These are phyloP conservation scores for Pseudomyrmex cubaensis DNA, from an alignment of 1,140 invertebrate species.

Conservation along the genomic window DNA sequence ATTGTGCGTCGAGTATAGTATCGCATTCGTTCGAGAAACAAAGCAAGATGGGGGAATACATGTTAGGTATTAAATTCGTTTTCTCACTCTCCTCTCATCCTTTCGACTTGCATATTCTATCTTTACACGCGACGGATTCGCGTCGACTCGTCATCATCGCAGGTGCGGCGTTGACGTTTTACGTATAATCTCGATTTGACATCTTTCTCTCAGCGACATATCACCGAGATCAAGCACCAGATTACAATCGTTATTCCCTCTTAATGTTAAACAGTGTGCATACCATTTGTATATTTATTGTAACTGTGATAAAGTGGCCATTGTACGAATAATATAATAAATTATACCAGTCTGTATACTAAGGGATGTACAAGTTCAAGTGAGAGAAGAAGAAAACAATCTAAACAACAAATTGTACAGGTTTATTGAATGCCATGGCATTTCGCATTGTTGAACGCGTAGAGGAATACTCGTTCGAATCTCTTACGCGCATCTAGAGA, in stretches of 20 bases:
- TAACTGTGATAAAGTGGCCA: conserved; percentile 81
- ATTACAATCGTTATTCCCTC: conserved; percentile 33
- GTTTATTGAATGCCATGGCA: not conserved
- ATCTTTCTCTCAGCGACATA: conserved; percentile 16
- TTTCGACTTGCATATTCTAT: conserved; percentile 11
- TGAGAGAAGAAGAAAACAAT: conserved; percentile 1
- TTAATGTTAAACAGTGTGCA: conserved; percentile 61
- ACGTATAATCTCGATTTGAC: conserved; percentile 9
- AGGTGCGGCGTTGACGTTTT: conserved; percentile 7
- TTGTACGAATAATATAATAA: conserved; percentile 70
- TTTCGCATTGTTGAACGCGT: conserved; percentile 24
- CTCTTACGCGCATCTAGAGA: conserved; percentile 14
- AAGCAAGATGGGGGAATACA: no score
- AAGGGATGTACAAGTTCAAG: conserved; percentile 20
- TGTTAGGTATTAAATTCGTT: no score
- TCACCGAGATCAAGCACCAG: conserved; percentile 5
- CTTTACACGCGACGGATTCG: not conserved
- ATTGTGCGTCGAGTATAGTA: not conserved
- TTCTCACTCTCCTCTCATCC: not conserved
- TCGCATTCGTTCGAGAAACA: no score
- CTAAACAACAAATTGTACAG: conserved; percentile 44
- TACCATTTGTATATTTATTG: conserved; percentile 75
- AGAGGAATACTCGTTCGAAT: conserved; percentile 31
- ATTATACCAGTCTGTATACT: conserved; percentile 58
- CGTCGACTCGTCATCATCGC: conserved; percentile 3